These are phyloP conservation scores for Platorchestia sp. DNA, from an alignment of 1,140 invertebrate genomes.

Conservation along the genomic window DNA sequence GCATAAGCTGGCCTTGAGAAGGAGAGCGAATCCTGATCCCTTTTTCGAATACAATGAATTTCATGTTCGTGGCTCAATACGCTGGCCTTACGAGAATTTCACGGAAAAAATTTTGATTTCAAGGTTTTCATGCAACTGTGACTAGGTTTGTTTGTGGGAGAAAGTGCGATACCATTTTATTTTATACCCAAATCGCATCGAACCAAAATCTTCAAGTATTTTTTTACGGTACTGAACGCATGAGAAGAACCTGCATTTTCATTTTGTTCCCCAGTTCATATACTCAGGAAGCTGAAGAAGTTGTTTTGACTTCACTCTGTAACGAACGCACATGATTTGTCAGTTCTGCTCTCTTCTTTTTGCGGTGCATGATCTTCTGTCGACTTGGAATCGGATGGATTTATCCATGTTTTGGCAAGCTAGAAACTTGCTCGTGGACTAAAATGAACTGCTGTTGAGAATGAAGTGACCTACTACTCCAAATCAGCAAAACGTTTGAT, in stretches of 20 bases:
- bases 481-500: neutral
- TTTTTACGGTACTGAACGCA: neutral
- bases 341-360: neutral
- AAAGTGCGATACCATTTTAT: no score
- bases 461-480: neutral
- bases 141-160: no score
- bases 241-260: neutral
- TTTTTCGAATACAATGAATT: neutral
- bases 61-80: neutral
- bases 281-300: neutral
- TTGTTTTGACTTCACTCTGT: neutral
- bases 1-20: neutral
- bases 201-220: neutral
- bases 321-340: neutral
- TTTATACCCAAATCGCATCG: neutral
- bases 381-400: neutral
- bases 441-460: neutral
- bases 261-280: neutral
- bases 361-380: neutral
- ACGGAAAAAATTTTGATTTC: no score
- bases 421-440: neutral
- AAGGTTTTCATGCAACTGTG: no score
- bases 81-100: neutral
- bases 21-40: neutral
- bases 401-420: neutral